Evolutionary conservation across 2,113 vertebrate genomes (phyloP), one percentile per base, ranked within the genome.

Genomic region (Barbus barbus): DNA sequence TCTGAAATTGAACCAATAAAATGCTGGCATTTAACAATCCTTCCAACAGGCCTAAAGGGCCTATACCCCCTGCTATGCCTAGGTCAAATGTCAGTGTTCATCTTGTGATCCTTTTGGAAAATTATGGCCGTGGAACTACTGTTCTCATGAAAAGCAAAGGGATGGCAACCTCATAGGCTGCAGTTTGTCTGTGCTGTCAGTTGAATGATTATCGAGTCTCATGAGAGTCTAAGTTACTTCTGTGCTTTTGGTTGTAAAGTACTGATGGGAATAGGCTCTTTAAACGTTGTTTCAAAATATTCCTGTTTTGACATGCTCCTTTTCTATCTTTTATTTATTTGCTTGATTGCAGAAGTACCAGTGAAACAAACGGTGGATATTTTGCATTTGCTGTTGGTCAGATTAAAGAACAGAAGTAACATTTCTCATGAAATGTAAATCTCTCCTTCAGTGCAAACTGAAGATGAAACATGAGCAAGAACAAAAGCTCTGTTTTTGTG

Each of bases 1-100:
- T 63, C 60, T 65, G 41, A 75, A 75, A 75, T 31, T 46, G 3
- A 75, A 78, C 31, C 51, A 83, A 74, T 77, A 84, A 77, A 65
- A 77, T 13, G 44, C 60, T 56, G 61, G 13, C 36, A 69, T 53
- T 69, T 44, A 67, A 84, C 74, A 53, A 78, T 67, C 61, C 78
- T 41, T 80, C 11, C 41, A 80, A n/a, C 61, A 41, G 7, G n/a
- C 56, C 38, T 61, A 18, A 26, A 79, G 24, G 26, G 41, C 26
- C 26, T 61, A 22, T 12, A 48, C 26, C 38, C 24, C 60, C 16
- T 63, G 33, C 56, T 44, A 79, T n/a, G 16, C 16, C 38, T 46
- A 63, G 58, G 58, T 75, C 77, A 60, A 61, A 41, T 36, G 76
- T 79, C 58, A 79, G 12, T 63, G 44, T 63, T 79, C 36, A 12